phyloP scores from a whole-genome alignment of 2,888 invertebrate species.

The Cantharis rustica region DNA sequence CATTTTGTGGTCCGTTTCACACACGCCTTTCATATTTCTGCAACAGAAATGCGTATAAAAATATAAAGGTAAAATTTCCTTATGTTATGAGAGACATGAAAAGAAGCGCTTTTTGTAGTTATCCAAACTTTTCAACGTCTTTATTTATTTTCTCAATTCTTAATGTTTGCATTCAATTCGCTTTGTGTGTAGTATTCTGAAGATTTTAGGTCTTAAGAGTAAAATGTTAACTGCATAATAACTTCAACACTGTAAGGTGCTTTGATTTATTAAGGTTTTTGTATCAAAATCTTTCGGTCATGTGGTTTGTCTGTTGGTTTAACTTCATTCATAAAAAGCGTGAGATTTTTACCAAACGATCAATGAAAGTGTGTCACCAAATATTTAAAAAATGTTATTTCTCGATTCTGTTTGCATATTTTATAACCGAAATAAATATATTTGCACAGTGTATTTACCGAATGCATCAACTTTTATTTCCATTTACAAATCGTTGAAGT shows the following conservation, averaged over 20 bases:
- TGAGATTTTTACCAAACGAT: slow-evolving; percentile 11
- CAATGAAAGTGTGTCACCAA: not conserved
- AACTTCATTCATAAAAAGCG: slow-evolving; percentile 22
- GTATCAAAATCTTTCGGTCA: slow-evolving; percentile 29
- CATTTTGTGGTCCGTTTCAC: slow-evolving; percentile 45
- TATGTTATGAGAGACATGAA: not conserved
- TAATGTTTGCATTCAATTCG: slow-evolving; percentile 22
- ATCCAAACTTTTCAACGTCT: not conserved
- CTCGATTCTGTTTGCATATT: not conserved
- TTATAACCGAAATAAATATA: not conserved
- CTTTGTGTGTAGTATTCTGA: slow-evolving; percentile 13
- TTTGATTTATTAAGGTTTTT: slow-evolving; percentile 35
- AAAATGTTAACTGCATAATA: slow-evolving; percentile 31
- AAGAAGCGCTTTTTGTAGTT: slow-evolving; percentile 1
- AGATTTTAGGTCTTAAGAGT: slow-evolving; percentile 17
- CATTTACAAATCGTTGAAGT: not conserved
- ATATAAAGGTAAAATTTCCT: slow-evolving; percentile 6
- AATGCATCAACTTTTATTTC: not conserved
- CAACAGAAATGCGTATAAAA: slow-evolving; percentile 17
- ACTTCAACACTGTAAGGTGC: slow-evolving; percentile 29
- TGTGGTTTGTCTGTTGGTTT: slow-evolving; percentile 32
- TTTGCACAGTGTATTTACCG: not conserved
- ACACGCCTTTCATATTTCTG: slow-evolving; percentile 35
- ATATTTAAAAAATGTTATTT: not conserved
- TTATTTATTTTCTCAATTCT: slow-evolving; percentile 12